Evolutionary conservation across 2,113 vertebrate species (phyloP), one percentile per base, ranked within the genome.

Genomic region (Oncorhynchus gorbuscha): DNA sequence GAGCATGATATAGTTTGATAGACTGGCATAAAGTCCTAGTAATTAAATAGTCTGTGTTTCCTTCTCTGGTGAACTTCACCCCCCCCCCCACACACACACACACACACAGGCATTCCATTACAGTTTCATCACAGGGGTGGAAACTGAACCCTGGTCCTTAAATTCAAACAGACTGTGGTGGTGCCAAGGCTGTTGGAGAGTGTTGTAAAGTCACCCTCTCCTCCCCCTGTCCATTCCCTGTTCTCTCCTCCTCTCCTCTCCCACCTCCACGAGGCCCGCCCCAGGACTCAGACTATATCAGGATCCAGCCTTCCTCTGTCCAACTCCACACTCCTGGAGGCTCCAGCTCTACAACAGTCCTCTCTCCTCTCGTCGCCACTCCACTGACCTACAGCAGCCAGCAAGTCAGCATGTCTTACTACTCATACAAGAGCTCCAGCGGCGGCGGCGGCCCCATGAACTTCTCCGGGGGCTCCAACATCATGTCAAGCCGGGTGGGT

Each of bases 271-370:
- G 66, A 70, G 86, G 74, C 88, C 90, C 92, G 85, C 90, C 93
- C 91, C 77, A 64, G 65, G 85, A 82, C 84, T 77, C 66, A 74
- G 83, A 77, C 86, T 93, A 93, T 94, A 93, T 92, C 75, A 92
- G 69, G 77, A 81, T 82, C 35, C 79, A 65, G 78, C 82, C 82
- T 84, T 73, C 69, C 71, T 65, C 28, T 62, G 71, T 76, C 81
- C 65, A 79, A 73, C 81, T 75, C 81, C 78, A 87, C 88, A 87
- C 85, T 89, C 88, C 83, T 75, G 68, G 68, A 78, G 79, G 83
- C 79, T 79, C 28, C 74, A 83, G 62, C 71, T 48, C 66, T 62
- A 18, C 16, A 83, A 74, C 84, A 20, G 82, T 84, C 85, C 68
- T 88, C 73, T 89, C 82, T 87, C 45, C 72, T 82, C 77, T 69